Conservation (phyloP, 2,888 invertebrate species). For the Drosophila macrospina region DNA sequence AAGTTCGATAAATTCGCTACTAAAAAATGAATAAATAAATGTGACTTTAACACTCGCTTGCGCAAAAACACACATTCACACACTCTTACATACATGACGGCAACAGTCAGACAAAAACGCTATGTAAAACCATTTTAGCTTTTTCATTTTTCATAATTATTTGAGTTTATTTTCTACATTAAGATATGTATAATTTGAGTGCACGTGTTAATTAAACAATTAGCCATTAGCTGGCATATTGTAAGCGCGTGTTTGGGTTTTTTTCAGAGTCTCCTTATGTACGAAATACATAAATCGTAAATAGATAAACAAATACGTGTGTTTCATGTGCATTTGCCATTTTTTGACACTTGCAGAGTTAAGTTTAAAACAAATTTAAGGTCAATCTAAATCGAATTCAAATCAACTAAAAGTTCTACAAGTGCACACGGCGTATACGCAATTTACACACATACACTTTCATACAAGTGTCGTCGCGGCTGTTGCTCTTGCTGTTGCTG, state of each 20-base stretch:
- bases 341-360: slow-evolving; percentile 70
- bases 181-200: slow-evolving; percentile 46
- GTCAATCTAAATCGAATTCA: slow-evolving; percentile 27
- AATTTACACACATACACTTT: slow-evolving; percentile 39
- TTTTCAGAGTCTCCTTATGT: slow-evolving; percentile 11
- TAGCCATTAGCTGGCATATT: slow-evolving; percentile 41
- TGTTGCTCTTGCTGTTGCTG: slow-evolving; percentile 10
- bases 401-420: slow-evolving; percentile 44
- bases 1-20: slow-evolving; percentile 39
- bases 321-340: slow-evolving; percentile 41
- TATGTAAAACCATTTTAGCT: slow-evolving; percentile 36
- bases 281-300: not conserved
- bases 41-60: slow-evolving; percentile 12
- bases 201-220: slow-evolving; percentile 75
- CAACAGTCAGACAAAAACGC: slow-evolving; percentile 22
- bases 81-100: slow-evolving; percentile 14
- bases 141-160: slow-evolving; percentile 27
- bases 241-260: slow-evolving; percentile 46
- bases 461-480: slow-evolving; percentile 23
- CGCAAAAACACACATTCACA: slow-evolving; percentile 14
- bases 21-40: slow-evolving; percentile 52
- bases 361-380: slow-evolving; percentile 34
- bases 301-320: slow-evolving; percentile 29
- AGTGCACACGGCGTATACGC: slow-evolving; percentile 67
- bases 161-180: slow-evolving; percentile 19